A percentile compares a stretch with the other conserved stretches of the same genome.
These are phyloP conservation scores for Apeira syringaria DNA, from an alignment of 2,888 invertebrate genomes.

Conservation along the genomic window DNA sequence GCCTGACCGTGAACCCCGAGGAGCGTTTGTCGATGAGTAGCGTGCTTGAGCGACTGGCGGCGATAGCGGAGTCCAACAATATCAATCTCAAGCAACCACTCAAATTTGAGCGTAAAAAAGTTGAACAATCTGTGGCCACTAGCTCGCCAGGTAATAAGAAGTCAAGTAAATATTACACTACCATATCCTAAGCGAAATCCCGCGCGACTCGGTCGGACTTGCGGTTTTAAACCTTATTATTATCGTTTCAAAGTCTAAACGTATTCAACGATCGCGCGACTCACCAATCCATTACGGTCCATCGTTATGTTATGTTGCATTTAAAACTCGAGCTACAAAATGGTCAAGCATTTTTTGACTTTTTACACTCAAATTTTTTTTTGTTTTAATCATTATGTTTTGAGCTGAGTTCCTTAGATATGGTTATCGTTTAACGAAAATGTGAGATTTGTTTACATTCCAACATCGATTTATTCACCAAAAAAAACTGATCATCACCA, in stretches of 20 bases:
- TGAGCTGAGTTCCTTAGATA: conserved; percentile 60
- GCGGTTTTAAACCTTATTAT: conserved; percentile 22
- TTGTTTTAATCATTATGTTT: conserved; percentile 50
- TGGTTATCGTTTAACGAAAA: conserved; percentile 53
- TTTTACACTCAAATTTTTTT: conserved; percentile 83
- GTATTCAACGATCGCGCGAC: conserved; percentile 39
- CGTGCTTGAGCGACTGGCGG: conserved; percentile 93
- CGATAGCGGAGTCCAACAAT: conserved; percentile 93
- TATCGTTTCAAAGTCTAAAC: conserved; percentile 35
- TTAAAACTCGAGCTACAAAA: conserved; percentile 78
- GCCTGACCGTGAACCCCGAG: conserved; percentile 92
- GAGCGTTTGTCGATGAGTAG: conserved; percentile 91
- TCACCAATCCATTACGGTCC: conserved; percentile 51
- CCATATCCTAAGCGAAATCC: conserved; percentile 75
- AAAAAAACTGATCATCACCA: conserved; percentile 65
- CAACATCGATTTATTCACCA: conserved; percentile 70
- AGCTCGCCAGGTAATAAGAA: conserved; percentile 85
- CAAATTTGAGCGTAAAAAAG: conserved; percentile 86
- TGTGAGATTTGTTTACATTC: conserved; percentile 76
- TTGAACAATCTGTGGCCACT: conserved; percentile 85
- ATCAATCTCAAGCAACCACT: conserved; percentile 92
- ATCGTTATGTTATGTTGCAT: conserved; percentile 76
- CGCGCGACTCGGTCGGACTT: conserved; percentile 48
- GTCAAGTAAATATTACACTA: conserved; percentile 85
- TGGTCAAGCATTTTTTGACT: conserved; percentile 84